A percentile compares a stretch with the other conserved stretches of the same genome.
phyloP scores from a whole-genome alignment of 92 coral and sea anemone genomes.

The Umimayanthus kanabou region DNA sequence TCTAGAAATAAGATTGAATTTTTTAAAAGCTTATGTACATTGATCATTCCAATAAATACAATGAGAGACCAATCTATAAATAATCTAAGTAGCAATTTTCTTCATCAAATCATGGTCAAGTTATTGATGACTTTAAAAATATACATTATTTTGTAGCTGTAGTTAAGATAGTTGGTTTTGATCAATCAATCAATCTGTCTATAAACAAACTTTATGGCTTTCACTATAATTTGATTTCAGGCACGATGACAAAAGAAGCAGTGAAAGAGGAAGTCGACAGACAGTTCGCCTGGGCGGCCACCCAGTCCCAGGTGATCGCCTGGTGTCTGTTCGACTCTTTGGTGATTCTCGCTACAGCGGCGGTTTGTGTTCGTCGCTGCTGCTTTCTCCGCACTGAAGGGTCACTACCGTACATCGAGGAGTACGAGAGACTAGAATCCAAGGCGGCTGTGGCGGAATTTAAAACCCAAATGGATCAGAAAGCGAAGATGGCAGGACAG shows the following conservation, averaged over 20 bases:
- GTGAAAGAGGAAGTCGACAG: slow-evolving; percentile 23
- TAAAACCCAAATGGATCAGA: neutral
- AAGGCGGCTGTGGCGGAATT: neutral
- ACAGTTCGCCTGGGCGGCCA: slow-evolving; percentile 25
- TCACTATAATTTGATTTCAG: slow-evolving; percentile 5
- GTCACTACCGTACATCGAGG: too few relatives aligned
- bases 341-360: slow-evolving; percentile 34
- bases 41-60: too few relatives aligned
- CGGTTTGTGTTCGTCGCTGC: neutral
- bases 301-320: slow-evolving; percentile 45
- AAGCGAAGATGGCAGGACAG: slow-evolving; percentile 27
- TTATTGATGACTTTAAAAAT: too few relatives aligned
- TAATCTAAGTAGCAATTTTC: too few relatives aligned
- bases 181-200: too few relatives aligned
- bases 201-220: neutral
- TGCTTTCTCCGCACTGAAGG: too few relatives aligned
- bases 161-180: too few relatives aligned
- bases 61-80: too few relatives aligned
- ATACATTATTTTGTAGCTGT: too few relatives aligned
- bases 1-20: too few relatives aligned
- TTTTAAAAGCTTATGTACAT: too few relatives aligned
- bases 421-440: slow-evolving; percentile 25
- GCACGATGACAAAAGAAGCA: slow-evolving; percentile 16
- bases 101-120: too few relatives aligned
- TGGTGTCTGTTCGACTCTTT: neutral